Base-by-base conservation (phyloP, 2,888 invertebrate species). In the Sphinx pinastri region DNA sequence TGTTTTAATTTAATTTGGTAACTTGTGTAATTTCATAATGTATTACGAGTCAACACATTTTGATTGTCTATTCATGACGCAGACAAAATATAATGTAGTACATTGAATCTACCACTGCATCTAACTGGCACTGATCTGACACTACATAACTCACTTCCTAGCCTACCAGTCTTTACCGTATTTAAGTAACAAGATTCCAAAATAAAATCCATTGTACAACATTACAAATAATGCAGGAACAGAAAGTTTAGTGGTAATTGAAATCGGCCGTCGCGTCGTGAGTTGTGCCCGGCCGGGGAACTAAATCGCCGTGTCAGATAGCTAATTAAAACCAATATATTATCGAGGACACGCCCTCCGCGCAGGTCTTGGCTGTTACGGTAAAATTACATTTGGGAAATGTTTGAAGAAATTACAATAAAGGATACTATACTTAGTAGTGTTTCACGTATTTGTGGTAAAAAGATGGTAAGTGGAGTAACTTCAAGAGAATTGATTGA, bases 271-370 rank as follows among this genome's bases (percentile, higher is more conserved):
- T 58, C 74, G 68, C 70, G 67, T 51, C 71, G 59, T 77, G 76
- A 78, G 67, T 77, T 75, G 77, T 73, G 70, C 69, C 66, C 67
- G 72, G 70, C 69, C 67, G 70, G 74, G 77, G 75, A 75, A 75
- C 79, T 77, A 77, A 79, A 77, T 75, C 74, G 78, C 70, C 72
- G 75, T 79, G 82, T 81, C 81, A 70, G 79, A 77, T 81, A 77
- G 80, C 79, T 86, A 86, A 86, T 87, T 86, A 86, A 85, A 85
- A 81, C 79, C 80, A 74, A 85, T 87, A 84, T 81, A 83, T 84
- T 80, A 82, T 78, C 68, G 72, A 58, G 63, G 63, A 19, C 63
- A 63, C 63, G 63, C 63, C 63, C 49, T 47, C 49, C 19, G 11
- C 5, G 1, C 12, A 7, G 13, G 13, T 47, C n/a, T 2, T 13